Evolutionary conservation across 2,797 vertebrate species (phyloP), one percentile per base, ranked within the genome.

Genomic region (Brachyrhaphis roseni): DNA sequence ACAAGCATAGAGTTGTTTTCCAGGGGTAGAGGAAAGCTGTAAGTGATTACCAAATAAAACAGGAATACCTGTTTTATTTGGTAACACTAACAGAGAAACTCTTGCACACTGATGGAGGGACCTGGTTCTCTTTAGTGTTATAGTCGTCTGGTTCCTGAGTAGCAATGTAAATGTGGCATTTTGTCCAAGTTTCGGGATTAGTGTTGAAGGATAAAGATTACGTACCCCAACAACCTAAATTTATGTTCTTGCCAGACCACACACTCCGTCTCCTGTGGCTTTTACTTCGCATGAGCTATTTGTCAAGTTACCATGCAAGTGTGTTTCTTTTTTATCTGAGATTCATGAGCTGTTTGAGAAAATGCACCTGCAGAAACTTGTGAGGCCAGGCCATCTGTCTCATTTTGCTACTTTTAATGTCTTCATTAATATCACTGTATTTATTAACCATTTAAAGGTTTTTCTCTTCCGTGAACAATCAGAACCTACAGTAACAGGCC

Each of bases 261-360:
- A 71, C 68, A 46, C 26, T 13, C 41, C 2, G 26, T 70, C 11
- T 71, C 68, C 5, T 28, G 68, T 8, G 26, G 5, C 3, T 28
- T 71, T 46, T 28, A 45, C 46, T 71, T 71, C 26, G 28, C 41
- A 15, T 28, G 34, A 46, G 68, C 26, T 8, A 71, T 71, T 43
- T 71, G 41, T 71, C 68, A 71, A 45, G 41, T 45, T 45, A 45
- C 12, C 5, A 71, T 28, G 20, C 4, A 26, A 71, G 13, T 45
- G 41, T 15, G 68, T 71, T 71, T 46, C 68, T 45, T 46, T 46
- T 71, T 45, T 46, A 71, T 71, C 72, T 53, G 49, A 39, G 31
- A 68, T 49, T 39, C 2, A 71, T 71, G 68, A 71, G 68, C 41
- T n/a, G 13, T 71, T 71, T 71, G 68, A 45, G 26, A 45, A 71